Base-by-base conservation (phyloP, 2,888 invertebrate genomes). In the Hypercompe scribonia region DNA sequence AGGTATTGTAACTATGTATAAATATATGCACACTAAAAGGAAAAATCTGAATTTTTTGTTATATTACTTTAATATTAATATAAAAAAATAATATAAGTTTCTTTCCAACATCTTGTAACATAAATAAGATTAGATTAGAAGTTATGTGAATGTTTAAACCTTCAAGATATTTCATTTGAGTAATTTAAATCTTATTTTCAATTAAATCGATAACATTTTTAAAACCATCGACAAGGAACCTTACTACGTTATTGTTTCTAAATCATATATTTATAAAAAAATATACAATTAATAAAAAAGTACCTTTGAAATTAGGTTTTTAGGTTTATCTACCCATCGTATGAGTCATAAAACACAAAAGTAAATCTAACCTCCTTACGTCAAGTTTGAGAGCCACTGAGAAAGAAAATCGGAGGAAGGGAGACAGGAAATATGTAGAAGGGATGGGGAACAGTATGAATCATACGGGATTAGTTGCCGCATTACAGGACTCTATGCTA, bases 401-500 rank as follows among this genome's bases (percentile, higher is more conserved):
- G 33, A 42, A 31, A 33, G 1, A 46, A 31, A 46, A 11, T 33
- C 33, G 46, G 11, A 1, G 39, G 18, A 5, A 42, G 13, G 13
- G 42, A 42, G 42, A 42, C 42, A 42, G 18, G 18, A 42, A 42
- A n/a, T 15, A 1, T 10, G 3, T 10, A 28, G 42, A 65, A 65
- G 65, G 65, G 65, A 65, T 75, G 24, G 42, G 42, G 15, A 28
- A 58, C 34, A 24, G 39, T 0, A 36, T 81, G 83, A 81, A 34
- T 83, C 82, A 82, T 24, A 31, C 71, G 65, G 81, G 78, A 80
- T 70, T 50, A 34, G 58, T 70, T 66, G 39, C 73, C 78, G 81
- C 76, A 72, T 31, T 61, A 65, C 66, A 66, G 46, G 66, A 66
- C 24, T 70, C 46, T 31, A 18, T 31, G 31, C 31, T 33, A 65